phyloP scores from a whole-genome alignment of 2,888 invertebrate species.

The Parascotia fuliginaria region DNA sequence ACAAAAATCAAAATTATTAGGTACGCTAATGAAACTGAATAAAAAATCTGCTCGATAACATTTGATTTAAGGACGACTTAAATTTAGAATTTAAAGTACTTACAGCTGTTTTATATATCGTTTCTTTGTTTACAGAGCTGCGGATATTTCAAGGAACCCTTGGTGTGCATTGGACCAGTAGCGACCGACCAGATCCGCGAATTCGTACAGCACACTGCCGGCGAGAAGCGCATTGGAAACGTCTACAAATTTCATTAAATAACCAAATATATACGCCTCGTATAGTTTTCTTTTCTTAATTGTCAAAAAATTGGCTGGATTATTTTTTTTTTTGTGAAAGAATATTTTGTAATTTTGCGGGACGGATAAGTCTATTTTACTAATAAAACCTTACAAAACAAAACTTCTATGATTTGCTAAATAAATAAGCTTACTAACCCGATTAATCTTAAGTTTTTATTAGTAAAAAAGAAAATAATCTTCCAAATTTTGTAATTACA shows the following conservation, averaged over 20 bases:
- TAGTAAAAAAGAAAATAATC: slow-evolving; percentile 39
- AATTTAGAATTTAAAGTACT: too few relatives aligned
- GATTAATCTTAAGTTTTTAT: slow-evolving; percentile 39
- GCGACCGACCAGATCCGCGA: slow-evolving; percentile 90
- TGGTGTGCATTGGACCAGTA: slow-evolving; percentile 94
- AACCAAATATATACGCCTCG: slow-evolving; percentile 20
- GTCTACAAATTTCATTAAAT: slow-evolving; percentile 83
- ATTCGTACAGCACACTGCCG: slow-evolving; percentile 91
- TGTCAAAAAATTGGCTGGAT: not conserved
- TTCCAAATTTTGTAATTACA: slow-evolving; percentile 28
- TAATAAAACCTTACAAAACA: slow-evolving; percentile 36
- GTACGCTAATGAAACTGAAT: too few relatives aligned
- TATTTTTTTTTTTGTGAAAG: not conserved
- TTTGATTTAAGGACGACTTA: too few relatives aligned
- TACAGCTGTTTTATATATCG: not conserved
- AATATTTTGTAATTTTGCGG: slow-evolving; percentile 6
- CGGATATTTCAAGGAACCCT: slow-evolving; percentile 96
- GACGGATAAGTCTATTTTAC: slow-evolving; percentile 36
- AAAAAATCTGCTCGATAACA: too few relatives aligned
- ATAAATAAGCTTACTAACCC: slow-evolving; percentile 13
- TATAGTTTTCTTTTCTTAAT: slow-evolving; percentile 6
- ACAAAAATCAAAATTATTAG: too few relatives aligned
- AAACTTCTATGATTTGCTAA: slow-evolving; percentile 26
- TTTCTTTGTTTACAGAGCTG: slow-evolving; percentile 87
- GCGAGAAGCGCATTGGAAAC: slow-evolving; percentile 91